Conservation (phyloP, 2,797 vertebrate species). For the Oreochromis mossambicus region DNA sequence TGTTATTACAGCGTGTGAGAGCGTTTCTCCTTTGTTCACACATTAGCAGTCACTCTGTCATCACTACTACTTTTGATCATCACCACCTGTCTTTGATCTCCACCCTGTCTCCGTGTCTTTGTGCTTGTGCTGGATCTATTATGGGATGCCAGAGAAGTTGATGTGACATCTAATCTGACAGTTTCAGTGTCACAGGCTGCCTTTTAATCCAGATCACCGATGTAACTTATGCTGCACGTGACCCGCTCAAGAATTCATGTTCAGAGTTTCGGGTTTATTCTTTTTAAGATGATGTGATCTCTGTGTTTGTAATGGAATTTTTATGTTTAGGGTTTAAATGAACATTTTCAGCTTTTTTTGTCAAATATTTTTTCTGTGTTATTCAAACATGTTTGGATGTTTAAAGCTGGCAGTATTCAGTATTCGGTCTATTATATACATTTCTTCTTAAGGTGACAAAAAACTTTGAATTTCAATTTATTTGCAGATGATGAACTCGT, state of each 20-base stretch:
- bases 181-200: neutral
- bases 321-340: neutral
- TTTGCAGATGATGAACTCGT: neutral
- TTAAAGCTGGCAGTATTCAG: rapidly evolving
- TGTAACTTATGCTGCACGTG: neutral
- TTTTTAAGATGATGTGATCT: neutral
- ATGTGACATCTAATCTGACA: neutral
- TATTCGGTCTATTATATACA: neutral
- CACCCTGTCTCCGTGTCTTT: neutral
- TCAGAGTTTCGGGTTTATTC: neutral
- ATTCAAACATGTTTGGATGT: neutral
- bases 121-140: neutral
- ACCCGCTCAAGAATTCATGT: neutral
- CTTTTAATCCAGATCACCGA: neutral
- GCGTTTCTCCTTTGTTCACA: slow-evolving; percentile 3
- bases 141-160: neutral
- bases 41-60: neutral
- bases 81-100: neutral
- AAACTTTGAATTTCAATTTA: neutral
- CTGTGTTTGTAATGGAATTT: rapidly evolving
- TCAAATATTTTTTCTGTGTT: neutral
- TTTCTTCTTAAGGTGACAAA: neutral
- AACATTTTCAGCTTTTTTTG: rapidly evolving
- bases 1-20: neutral
- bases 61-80: neutral